Evolutionary conservation across 2,797 vertebrate species (phyloP).

Genomic region (Botia kubotai): DNA sequence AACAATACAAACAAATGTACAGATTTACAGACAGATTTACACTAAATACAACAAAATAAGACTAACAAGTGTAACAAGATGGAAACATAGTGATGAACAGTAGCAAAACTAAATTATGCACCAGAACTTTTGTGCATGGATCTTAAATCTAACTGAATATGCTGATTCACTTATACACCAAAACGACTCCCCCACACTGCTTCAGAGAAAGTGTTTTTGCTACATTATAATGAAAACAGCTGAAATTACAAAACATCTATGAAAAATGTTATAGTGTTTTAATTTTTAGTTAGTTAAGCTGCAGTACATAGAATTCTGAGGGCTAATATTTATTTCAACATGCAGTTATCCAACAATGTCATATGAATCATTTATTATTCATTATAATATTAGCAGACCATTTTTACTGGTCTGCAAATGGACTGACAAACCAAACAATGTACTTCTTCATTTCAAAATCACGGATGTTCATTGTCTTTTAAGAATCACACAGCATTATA

Average conservation of each 20-base stretch:
- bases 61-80: no score
- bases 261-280: no score
- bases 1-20: not conserved
- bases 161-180: no score
- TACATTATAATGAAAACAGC: no score
- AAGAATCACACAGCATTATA: not conserved
- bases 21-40: not conserved
- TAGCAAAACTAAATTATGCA: not conserved
- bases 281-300: no score
- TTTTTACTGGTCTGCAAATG: not conserved
- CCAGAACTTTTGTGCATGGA: not conserved
- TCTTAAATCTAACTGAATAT: not conserved
- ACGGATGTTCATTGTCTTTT: not conserved
- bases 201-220: no score
- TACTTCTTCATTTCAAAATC: not conserved
- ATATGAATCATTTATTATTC: constrained; percentile 2
- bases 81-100: no score
- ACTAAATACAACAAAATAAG: no score
- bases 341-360: not conserved
- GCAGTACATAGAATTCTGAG: not conserved
- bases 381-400: not conserved
- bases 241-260: no score
- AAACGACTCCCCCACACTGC: no score
- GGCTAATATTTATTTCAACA: not conserved
- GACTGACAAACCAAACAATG: not conserved